phyloP scores from a whole-genome alignment of 1,140 invertebrate genomes.

The Caenorhabditis inopinata region DNA sequence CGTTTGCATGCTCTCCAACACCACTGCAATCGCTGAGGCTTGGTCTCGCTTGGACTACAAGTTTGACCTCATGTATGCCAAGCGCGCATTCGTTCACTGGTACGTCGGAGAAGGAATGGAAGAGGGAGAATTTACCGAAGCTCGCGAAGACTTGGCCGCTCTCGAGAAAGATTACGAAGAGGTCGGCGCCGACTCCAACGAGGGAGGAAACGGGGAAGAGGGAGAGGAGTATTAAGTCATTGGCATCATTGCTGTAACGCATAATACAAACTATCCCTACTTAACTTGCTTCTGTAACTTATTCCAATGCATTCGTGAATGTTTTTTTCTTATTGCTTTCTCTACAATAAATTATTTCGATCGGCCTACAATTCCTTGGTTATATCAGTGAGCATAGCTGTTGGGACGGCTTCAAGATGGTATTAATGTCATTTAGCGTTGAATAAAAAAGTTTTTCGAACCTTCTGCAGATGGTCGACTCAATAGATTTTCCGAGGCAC shows the following conservation, averaged over 20 bases:
- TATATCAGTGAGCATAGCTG: too few relatives aligned
- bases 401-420: too few relatives aligned
- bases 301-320: not conserved
- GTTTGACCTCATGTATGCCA: slow-evolving; percentile 63
- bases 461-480: too few relatives aligned
- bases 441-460: too few relatives aligned
- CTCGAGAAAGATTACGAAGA: slow-evolving; percentile 73
- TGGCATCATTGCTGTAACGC: not conserved
- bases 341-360: slow-evolving; percentile 18
- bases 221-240: not conserved
- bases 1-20: slow-evolving; percentile 79
- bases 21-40: slow-evolving; percentile 76
- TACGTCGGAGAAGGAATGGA: slow-evolving; percentile 76
- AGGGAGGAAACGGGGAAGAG: slow-evolving; percentile 29
- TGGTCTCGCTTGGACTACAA: slow-evolving; percentile 74
- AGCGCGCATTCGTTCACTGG: slow-evolving; percentile 68
- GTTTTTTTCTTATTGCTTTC: not conserved
- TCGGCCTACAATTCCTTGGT: not conserved
- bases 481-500: not conserved
- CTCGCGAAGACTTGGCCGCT: slow-evolving; percentile 75
- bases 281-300: not conserved
- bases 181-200: slow-evolving; percentile 38
- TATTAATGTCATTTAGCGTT: too few relatives aligned
- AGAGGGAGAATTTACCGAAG: slow-evolving; percentile 77
- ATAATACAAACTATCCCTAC: not conserved